Evolutionary conservation across 2,888 invertebrate genomes (phyloP), one percentile per base, ranked within the genome.

Genomic region (Pollenia amentaria): DNA sequence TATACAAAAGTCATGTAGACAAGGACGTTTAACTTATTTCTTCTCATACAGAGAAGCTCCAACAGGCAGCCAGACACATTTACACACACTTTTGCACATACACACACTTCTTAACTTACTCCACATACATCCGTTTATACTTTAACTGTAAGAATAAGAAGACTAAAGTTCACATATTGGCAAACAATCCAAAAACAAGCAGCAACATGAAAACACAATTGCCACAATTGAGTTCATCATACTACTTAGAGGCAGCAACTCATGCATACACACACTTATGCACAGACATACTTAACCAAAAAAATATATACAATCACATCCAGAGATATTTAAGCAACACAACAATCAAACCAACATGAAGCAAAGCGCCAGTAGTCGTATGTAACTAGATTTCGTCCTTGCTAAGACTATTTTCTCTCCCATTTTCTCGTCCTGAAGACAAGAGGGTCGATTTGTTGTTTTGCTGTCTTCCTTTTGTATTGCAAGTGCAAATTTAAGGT

Each of bases 91-190:
- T 14, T 29, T 44, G 46, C 10, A 51, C 14, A 38, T 29, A 38
- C 3, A 44, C 4, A 16, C 62, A 46, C 29, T 29, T 29, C 29
- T 29, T 29, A 29, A 29, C 29, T 29, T 29, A 29, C 29, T 29
- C 6, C n/a, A n/a, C 51, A 40, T 16, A 16, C 53, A 46, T 2
- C 51, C 10, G 21, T 42, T 62, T 29, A 53, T 16, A 40, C 57
- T 42, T 57, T 72, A 16, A 70, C 51, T 73, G 65, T 84, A 87
- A 87, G 87, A 84, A 87, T 87, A 87, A 87, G 84, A 87, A 84
- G 84, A 87, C 87, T 77, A 77, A 87, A 87, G 87, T 87, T 87
- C 87, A 87, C 87, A 87, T 80, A 87, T 87, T 84, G 84, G 87
- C 87, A 87, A 84, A 81, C 87, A 87, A 87, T 67, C 18, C 77